Conservation (phyloP, 2,888 invertebrate species). For the Ochropacha duplaris region DNA sequence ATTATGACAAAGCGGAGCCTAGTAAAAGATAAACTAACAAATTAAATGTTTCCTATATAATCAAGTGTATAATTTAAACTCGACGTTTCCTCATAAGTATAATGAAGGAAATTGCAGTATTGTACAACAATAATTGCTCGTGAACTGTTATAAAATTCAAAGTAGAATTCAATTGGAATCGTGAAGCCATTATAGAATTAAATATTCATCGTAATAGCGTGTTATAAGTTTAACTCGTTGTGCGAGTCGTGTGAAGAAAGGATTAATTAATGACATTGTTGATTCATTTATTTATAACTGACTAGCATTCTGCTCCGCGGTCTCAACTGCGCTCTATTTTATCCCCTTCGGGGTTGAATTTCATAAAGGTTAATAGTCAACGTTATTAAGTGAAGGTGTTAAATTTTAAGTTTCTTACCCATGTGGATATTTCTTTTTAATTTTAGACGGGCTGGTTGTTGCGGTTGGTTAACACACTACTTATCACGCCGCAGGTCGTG, state of each 20-base stretch:
- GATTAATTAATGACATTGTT: background rate
- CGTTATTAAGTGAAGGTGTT: too few relatives aligned
- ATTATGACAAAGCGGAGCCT: background rate
- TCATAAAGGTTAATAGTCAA: too few relatives aligned
- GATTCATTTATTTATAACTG: background rate
- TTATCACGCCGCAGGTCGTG: too few relatives aligned
- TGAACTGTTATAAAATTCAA: constrained; percentile 24
- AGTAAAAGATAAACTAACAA: too few relatives aligned
- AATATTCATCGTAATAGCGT: constrained; percentile 17
- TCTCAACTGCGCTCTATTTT: too few relatives aligned
- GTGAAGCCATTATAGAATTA: constrained; percentile 22
- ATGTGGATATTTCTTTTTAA: too few relatives aligned
- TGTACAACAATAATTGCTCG: constrained; percentile 1
- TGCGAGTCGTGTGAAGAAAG: constrained; percentile 10
- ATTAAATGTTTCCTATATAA: background rate
- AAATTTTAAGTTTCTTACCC: too few relatives aligned
- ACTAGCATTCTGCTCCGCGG: too few relatives aligned
- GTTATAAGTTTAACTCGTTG: constrained; percentile 14
- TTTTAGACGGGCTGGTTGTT: too few relatives aligned
- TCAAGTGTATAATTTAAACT: background rate
- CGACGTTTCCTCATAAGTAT: background rate
- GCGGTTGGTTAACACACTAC: too few relatives aligned
- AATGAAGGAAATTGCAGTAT: constrained; percentile 1
- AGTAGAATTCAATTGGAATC: constrained; percentile 21
- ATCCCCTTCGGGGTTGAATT: too few relatives aligned